These are phyloP conservation scores for Drosophila subpulchrella DNA, from an alignment of 1,140 invertebrate species.

Conservation along the genomic window DNA sequence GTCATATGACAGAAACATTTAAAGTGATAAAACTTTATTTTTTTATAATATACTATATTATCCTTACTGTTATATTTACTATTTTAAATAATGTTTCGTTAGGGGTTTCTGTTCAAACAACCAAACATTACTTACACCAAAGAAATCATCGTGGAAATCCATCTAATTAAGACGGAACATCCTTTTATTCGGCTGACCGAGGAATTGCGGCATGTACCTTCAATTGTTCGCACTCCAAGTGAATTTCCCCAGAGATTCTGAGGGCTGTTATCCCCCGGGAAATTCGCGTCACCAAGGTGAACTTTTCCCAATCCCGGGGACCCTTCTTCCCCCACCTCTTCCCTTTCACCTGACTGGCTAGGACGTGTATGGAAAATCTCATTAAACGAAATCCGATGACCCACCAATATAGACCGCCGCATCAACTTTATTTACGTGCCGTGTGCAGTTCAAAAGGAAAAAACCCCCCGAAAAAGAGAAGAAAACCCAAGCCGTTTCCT, in stretches of 20 bases:
- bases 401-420: conserved; percentile 42
- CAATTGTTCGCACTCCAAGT: conserved; percentile 29
- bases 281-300: conserved; percentile 15
- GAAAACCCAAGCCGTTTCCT: conserved; percentile 28
- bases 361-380: conserved; percentile 36
- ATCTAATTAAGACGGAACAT: conserved; percentile 1
- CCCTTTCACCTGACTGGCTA: conserved; percentile 14
- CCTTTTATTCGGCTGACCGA: not conserved
- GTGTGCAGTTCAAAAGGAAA: conserved; percentile 7
- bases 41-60: too few species aligned
- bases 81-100: too few species aligned
- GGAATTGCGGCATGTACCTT: conserved; percentile 22
- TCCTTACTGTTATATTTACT: too few species aligned
- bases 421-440: conserved; percentile 41
- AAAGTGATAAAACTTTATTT: too few species aligned
- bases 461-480: not conserved
- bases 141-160: not conserved
- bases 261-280: conserved; percentile 3
- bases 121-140: not conserved
- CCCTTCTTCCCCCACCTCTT: not conserved
- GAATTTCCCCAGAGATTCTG: conserved; percentile 26
- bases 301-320: not conserved
- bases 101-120: not conserved
- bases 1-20: too few species aligned
- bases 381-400: conserved; percentile 59